Conservation (phyloP, 1,140 invertebrate species). For the Diabrotica virgifera region DNA sequence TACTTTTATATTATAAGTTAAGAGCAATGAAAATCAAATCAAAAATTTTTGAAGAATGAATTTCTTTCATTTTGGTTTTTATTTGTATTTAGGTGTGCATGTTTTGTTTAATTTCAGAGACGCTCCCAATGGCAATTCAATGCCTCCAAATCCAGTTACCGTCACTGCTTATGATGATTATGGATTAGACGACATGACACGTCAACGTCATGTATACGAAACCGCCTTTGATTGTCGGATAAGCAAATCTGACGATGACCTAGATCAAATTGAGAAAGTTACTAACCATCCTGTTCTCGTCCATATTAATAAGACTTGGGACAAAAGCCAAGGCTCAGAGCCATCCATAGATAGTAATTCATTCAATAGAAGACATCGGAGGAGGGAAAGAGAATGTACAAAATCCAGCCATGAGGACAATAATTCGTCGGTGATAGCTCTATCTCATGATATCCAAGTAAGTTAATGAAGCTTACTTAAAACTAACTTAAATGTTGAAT, state of each 20-base stretch:
- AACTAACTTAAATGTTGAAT: no score
- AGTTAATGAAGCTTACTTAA: no score
- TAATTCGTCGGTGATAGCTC: neutral
- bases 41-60: no score
- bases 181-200: conserved; percentile 59
- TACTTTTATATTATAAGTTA: no score
- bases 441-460: conserved; percentile 16
- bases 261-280: conserved; percentile 76
- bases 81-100: no score
- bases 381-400: neutral
- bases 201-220: conserved; percentile 77
- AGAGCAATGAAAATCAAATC: no score
- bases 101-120: conserved; percentile 21
- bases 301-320: conserved; percentile 47
- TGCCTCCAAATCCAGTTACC: conserved; percentile 51
- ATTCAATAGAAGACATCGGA: neutral
- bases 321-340: neutral
- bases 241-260: conserved; percentile 75
- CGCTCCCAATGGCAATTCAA: conserved; percentile 44
- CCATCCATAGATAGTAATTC: conserved; percentile 8
- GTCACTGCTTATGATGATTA: conserved; percentile 45
- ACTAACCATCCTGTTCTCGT: conserved; percentile 75
- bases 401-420: conserved; percentile 10
- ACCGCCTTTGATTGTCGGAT: conserved; percentile 87
- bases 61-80: no score